A percentile compares a stretch with the other conserved stretches of the same genome.
Conservation (phyloP, 1,140 invertebrate species). For the Galleria mellonella region DNA sequence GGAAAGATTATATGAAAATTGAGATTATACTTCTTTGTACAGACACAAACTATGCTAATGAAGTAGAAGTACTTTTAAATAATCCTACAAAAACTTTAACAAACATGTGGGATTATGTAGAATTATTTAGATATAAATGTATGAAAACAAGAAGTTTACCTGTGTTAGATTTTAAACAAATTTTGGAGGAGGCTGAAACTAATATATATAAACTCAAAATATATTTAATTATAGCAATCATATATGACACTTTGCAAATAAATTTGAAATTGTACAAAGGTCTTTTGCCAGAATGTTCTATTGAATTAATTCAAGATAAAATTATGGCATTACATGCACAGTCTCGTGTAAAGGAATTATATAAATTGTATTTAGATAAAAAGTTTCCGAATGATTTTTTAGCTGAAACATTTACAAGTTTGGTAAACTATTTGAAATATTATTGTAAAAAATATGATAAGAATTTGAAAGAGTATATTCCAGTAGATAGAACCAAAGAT, state of each 20-base stretch:
- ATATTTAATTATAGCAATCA: constrained; percentile 34
- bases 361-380: constrained; percentile 16
- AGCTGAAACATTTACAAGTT: constrained; percentile 26
- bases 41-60: constrained; percentile 14
- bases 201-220: constrained; percentile 48
- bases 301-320: constrained; percentile 35
- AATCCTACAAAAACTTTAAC: constrained; percentile 44
- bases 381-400: constrained; percentile 18
- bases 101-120: constrained; percentile 47
- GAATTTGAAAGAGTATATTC: constrained; percentile 13
- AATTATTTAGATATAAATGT: constrained; percentile 36
- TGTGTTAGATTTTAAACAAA: constrained; percentile 26
- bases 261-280: constrained; percentile 17
- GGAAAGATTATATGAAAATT: constrained; percentile 33
- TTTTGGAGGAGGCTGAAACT: constrained; percentile 26
- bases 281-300: constrained; percentile 27
- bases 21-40: constrained; percentile 26
- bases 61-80: constrained; percentile 25
- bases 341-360: constrained; percentile 21
- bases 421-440: constrained; percentile 38
- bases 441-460: constrained; percentile 36
- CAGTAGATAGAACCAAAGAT: constrained; percentile 3
- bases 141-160: constrained; percentile 43
- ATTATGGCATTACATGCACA: constrained; percentile 37
- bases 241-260: constrained; percentile 31